Evolutionary conservation across 1,140 invertebrate genomes (phyloP).

Genomic region (Cydia splendana): DNA sequence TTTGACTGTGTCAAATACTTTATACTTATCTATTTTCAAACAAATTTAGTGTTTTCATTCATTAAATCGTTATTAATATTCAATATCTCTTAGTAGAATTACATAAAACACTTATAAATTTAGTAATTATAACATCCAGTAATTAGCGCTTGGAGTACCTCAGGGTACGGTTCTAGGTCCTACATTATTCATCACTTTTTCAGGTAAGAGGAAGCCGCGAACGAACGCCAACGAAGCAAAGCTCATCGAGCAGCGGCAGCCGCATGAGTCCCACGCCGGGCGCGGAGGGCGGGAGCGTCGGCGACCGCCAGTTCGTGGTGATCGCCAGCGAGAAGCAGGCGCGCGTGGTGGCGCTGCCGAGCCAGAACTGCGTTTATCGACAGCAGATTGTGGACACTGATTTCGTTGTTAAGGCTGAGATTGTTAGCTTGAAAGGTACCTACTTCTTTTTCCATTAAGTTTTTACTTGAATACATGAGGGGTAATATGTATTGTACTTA

Average conservation of each 20-base stretch:
- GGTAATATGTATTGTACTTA: too few species aligned
- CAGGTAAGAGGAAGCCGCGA: slow-evolving; percentile 65
- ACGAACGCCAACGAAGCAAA: slow-evolving; percentile 82
- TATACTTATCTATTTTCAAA: neutral
- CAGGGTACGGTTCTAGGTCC: neutral
- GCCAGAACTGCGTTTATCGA: slow-evolving; percentile 94
- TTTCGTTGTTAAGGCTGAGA: slow-evolving; percentile 96
- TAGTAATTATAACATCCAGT: neutral
- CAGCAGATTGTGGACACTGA: slow-evolving; percentile 92
- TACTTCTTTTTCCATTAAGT: neutral
- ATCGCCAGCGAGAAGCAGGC: slow-evolving; percentile 97
- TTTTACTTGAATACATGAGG: neutral
- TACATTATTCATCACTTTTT: neutral
- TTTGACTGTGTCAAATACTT: neutral
- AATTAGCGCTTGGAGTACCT: neutral
- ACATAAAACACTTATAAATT: neutral
- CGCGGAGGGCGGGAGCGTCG: slow-evolving; percentile 80
- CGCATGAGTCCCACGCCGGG: slow-evolving; percentile 88
- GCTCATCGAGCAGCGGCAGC: slow-evolving; percentile 72
- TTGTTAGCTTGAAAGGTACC: slow-evolving; percentile 94
- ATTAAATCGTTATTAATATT: too few species aligned
- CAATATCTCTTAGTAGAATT: neutral
- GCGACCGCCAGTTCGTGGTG: slow-evolving; percentile 95
- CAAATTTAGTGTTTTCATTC: neutral
- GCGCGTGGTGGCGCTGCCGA: slow-evolving; percentile 95